Base-by-base conservation (phyloP, 2,888 invertebrate genomes). In the Belgica antarctica region DNA sequence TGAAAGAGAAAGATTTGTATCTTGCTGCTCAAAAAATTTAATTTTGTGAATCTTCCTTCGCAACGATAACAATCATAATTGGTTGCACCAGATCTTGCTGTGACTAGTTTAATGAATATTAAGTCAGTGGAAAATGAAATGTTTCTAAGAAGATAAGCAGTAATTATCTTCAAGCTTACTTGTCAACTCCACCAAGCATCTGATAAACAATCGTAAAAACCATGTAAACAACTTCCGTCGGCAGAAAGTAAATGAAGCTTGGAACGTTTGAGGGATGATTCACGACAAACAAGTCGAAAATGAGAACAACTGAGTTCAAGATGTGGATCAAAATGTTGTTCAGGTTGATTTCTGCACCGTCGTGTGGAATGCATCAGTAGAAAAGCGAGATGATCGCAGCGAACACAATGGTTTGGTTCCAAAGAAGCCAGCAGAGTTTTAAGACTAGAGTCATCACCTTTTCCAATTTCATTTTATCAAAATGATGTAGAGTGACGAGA, bases 241-340 rank as follows among this genome's bases (percentile, higher is more conserved):
- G 3, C n/a, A 63, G 12, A 1, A 41, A 24, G 24, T 46, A 41
- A 46, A 63, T 25, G 4, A 63, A 22, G n/a, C 46, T 36, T 24
- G 63, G n/a, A 24, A 31, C n/a, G 1, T 19, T 25, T 15, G 24
- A 22, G 24, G 22, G 22, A 41, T 41, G 46, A 10, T 41, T 25
- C 2, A 63, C 28, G 25, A 63, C 15, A 8, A 63, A n/a, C 3
- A 63, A n/a, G 15, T 63, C 63, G 31, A 62, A 1, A 15, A 62
- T 15, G 1, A 63, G 46, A 5, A 63, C 63, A 2, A 57, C 22
- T 1, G 41, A 63, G 25, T 63, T 63, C 3, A 46, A 41, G 15
- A 63, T n/a, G 12, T 63, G 63, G 8, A 63, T 27, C 1, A 63
- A 3, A 24, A 63, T 15, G 24, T 63, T 63, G 41, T 63, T 63